Percentiles rank a stretch among this genome's conserved stretches.
These are phyloP conservation scores for Dicentrarchus labrax DNA, from an alignment of 2,113 vertebrate species.

Conservation along the genomic window DNA sequence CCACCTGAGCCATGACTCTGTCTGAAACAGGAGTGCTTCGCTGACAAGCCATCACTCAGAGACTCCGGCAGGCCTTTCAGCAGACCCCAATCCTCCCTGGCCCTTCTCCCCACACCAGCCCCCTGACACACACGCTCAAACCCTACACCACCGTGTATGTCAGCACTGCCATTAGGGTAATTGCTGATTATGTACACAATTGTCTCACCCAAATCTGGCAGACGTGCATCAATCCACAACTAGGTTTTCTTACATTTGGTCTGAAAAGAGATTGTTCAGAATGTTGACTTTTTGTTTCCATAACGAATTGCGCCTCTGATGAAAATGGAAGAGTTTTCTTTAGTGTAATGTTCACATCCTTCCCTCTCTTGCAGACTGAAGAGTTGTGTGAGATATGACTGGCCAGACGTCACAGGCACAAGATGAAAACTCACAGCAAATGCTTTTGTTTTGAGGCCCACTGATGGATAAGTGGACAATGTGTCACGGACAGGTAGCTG, in stretches of 20 bases:
- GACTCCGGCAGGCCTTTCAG: slow-evolving; percentile 72
- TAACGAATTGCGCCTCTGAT: not conserved
- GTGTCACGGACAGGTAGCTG: slow-evolving; percentile 73
- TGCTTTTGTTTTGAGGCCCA: slow-evolving; percentile 66
- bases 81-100: slow-evolving; percentile 51
- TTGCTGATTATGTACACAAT: slow-evolving; percentile 79
- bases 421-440: slow-evolving; percentile 67
- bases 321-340: slow-evolving; percentile 11
- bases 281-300: slow-evolving; percentile 41
- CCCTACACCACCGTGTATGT: slow-evolving; percentile 73
- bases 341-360: slow-evolving; percentile 38
- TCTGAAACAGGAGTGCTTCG: slow-evolving; percentile 82
- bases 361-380: not conserved
- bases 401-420: slow-evolving; percentile 39
- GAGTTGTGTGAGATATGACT: slow-evolving; percentile 29
- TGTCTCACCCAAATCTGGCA: slow-evolving; percentile 62
- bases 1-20: slow-evolving; percentile 77
- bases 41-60: slow-evolving; percentile 82
- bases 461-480: slow-evolving; percentile 75
- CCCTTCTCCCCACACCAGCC: slow-evolving; percentile 38
- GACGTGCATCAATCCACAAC: slow-evolving; percentile 57
- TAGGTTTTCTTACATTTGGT: slow-evolving; percentile 39
- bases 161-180: slow-evolving; percentile 82
- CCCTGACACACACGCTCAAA: slow-evolving; percentile 58
- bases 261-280: slow-evolving; percentile 2